A percentile compares a stretch with the other conserved stretches of the same genome.
phyloP scores from a whole-genome alignment of 2,113 vertebrate species.

The Poeciliopsis occidentalis region DNA sequence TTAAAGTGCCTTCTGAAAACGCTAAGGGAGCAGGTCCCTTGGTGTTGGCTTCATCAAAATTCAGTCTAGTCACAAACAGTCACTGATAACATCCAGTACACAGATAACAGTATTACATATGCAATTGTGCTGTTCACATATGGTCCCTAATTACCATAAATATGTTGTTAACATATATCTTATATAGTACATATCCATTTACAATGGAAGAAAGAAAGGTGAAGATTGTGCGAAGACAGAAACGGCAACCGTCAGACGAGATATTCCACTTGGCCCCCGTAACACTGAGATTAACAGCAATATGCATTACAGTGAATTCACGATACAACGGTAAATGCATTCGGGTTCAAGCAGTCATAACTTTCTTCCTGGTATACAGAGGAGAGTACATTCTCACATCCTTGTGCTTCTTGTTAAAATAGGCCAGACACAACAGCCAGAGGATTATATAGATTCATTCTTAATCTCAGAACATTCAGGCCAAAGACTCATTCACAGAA shows the following conservation, averaged over 20 bases:
- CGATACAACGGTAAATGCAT: constrained; percentile 69
- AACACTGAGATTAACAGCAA: constrained; percentile 68
- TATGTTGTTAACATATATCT: constrained; percentile 58
- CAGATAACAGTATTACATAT: constrained; percentile 66
- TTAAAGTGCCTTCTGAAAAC: too few species aligned
- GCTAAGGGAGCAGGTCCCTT: too few species aligned
- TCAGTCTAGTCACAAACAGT: too few species aligned
- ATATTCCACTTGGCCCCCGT: constrained; percentile 61
- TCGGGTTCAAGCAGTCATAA: constrained; percentile 57
- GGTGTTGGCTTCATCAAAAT: too few species aligned
- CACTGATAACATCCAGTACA: too few species aligned
- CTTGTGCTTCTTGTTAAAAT: constrained; percentile 66
- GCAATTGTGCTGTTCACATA: constrained; percentile 64
- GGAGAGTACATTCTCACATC: constrained; percentile 69
- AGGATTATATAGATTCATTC: constrained; percentile 43
- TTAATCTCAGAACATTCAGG: constrained; percentile 76
- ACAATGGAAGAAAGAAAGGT: constrained; percentile 73
- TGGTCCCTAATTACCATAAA: constrained; percentile 72
- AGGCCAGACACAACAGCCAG: constrained; percentile 16
- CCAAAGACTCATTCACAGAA: constrained; percentile 65
- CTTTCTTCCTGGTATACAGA: constrained; percentile 44
- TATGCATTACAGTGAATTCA: constrained; percentile 68
- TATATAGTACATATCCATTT: constrained; percentile 70
- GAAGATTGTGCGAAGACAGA: constrained; percentile 76
- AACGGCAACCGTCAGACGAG: constrained; percentile 55